Evolutionary conservation across 2,113 vertebrate genomes (phyloP), one percentile per base, ranked within the genome.

Genomic region (Gobius niger): DNA sequence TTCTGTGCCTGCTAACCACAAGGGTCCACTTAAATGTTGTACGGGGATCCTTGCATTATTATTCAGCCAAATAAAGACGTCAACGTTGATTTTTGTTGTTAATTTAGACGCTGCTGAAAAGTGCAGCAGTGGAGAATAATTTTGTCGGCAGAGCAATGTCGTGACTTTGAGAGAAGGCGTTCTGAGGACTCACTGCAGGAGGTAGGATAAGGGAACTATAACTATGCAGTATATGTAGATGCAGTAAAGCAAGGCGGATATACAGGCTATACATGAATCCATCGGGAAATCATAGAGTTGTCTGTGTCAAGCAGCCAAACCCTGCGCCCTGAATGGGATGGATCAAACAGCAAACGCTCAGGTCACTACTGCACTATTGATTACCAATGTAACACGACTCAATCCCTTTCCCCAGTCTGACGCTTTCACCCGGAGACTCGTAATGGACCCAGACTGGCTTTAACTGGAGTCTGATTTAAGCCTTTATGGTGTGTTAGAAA

Each of bases 281-380:
- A 75, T 52, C 62, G 88, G 89, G 84, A 88, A 88, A 88, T 90
- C 86, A 84, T 65, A 57, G 54, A 77, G 73, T 81, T 78, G 84
- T 84, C 76, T 84, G 42, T 72, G 73, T 88, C 85, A 85, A 87
- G 78, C 64, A 72, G 70, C 47, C 68, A 67, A 72, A 69, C 74
- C 73, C 83, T 71, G 47, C 73, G 81, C 79, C 77, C 79, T 87
- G 85, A 87, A 91, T 84, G 87, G 85, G 82, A 89, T 86, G 85
- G 88, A 88, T 85, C 82, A 85, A 75, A 54, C 80, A 83, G 82
- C 77, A 81, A 88, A 81, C 42, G 74, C 82, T 86, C 82, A 81
- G 86, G 87, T 89, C 86, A 86, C 87, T 85, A 87, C 86, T 80
- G 87, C 75, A 81, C 67, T 91, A 93, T 92, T 86, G 91, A 93